phyloP scores from a whole-genome alignment of 2,113 vertebrate species.

The Tragulus kanchil region DNA sequence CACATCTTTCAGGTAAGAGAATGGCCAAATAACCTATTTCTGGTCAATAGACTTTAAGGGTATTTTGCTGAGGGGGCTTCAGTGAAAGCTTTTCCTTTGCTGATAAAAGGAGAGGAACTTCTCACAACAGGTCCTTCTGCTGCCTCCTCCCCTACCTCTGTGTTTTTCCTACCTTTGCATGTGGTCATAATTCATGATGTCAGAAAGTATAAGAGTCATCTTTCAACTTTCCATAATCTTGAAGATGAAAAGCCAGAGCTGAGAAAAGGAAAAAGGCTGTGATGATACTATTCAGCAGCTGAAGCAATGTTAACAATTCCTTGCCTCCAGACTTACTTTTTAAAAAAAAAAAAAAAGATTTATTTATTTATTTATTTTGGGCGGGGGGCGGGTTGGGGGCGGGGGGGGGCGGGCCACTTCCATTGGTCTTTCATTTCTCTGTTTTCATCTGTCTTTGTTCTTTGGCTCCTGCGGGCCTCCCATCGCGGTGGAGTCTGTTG shows the following conservation, averaged over 20 bases:
- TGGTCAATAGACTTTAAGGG: neutral
- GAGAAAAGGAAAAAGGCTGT: neutral
- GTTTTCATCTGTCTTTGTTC: no score
- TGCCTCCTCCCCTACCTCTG: neutral
- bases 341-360: no score
- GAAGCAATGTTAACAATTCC: neutral
- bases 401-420: no score
- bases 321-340: neutral
- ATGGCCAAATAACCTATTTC: neutral
- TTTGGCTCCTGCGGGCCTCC: no score
- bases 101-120: constrained; percentile 12
- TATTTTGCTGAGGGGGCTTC: neutral
- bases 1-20: neutral
- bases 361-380: no score
- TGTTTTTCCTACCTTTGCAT: constrained; percentile 1
- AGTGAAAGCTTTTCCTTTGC: neutral
- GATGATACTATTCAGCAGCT: neutral
- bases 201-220: neutral
- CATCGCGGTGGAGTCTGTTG: no score
- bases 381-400: no score
- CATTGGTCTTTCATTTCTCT: no score
- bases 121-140: neutral
- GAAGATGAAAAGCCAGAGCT: constrained; percentile 42
- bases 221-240: constrained; percentile 6
- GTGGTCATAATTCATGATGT: neutral